Percentiles rank a stretch among this genome's conserved stretches.
Evolutionary conservation across 2,113 vertebrate genomes (phyloP).

Genomic region (Rafetus swinhoei): DNA sequence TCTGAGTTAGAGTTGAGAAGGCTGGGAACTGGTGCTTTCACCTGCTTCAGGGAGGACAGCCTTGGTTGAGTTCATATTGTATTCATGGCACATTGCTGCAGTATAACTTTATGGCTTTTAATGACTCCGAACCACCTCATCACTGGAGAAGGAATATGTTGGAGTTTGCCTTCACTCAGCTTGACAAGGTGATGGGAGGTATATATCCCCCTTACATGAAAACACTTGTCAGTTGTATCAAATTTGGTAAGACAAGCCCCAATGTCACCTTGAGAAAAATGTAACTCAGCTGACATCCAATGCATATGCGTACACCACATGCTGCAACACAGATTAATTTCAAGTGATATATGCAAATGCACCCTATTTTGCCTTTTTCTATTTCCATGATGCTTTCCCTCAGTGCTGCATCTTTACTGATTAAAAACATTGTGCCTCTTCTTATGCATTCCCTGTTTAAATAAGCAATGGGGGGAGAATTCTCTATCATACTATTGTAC

Average conservation of each 20-base stretch:
- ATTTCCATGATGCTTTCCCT: slow-evolving; percentile 63
- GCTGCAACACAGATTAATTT: slow-evolving; percentile 71
- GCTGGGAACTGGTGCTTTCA: slow-evolving; percentile 29
- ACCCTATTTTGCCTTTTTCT: slow-evolving; percentile 62
- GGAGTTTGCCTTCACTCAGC: slow-evolving; percentile 74
- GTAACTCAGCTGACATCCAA: slow-evolving; percentile 72
- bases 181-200: slow-evolving; percentile 74
- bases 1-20: slow-evolving; percentile 50
- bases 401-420: slow-evolving; percentile 65
- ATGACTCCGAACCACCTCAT: slow-evolving; percentile 73
- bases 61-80: slow-evolving; percentile 49
- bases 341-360: slow-evolving; percentile 77
- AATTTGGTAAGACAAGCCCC: slow-evolving; percentile 78
- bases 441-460: slow-evolving; percentile 68
- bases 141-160: slow-evolving; percentile 66
- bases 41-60: slow-evolving; percentile 55
- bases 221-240: slow-evolving; percentile 78
- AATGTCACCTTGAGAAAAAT: slow-evolving; percentile 76
- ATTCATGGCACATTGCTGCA: slow-evolving; percentile 53
- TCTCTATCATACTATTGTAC: slow-evolving; percentile 29
- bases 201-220: slow-evolving; percentile 74
- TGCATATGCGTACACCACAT: slow-evolving; percentile 26
- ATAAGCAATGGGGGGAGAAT: slow-evolving; percentile 9
- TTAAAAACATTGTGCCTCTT: slow-evolving; percentile 69
- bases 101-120: slow-evolving; percentile 74